These are phyloP conservation scores for Polia nebulosa DNA, from an alignment of 2,888 invertebrate species.

Conservation along the genomic window DNA sequence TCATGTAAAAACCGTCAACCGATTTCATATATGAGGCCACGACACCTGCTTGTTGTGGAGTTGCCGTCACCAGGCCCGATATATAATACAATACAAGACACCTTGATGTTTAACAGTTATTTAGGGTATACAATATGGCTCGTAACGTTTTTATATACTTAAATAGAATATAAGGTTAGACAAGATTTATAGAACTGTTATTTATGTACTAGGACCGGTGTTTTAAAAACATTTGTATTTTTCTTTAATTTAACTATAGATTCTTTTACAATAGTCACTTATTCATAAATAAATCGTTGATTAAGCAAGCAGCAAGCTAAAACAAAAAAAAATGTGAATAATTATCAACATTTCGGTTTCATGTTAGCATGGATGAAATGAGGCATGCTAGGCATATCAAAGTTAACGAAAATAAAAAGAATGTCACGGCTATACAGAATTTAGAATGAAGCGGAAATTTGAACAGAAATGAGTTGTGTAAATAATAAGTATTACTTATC, in stretches of 20 bases:
- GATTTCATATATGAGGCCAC: neutral
- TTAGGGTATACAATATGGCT: conserved; percentile 50
- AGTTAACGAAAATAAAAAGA: conserved; percentile 44
- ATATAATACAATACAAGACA: neutral
- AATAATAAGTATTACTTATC: conserved; percentile 63
- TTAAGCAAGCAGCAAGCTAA: conserved; percentile 8
- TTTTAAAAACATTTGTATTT: conserved; percentile 37
- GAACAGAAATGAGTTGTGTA: conserved; percentile 55
- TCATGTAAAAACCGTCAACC: conserved; percentile 2
- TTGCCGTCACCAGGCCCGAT: neutral
- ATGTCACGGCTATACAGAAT: conserved; percentile 14
- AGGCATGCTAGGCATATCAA: conserved; percentile 43
- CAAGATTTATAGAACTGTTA: conserved; percentile 50
- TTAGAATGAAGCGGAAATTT: conserved; percentile 45
- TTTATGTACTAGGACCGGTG: conserved; percentile 33
- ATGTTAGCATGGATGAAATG: conserved; percentile 20
- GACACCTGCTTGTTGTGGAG: neutral
- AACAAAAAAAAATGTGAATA: conserved; percentile 6
- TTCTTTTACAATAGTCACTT: conserved; percentile 23
- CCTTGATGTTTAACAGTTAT: conserved; percentile 38
- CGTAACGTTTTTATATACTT: conserved; percentile 42
- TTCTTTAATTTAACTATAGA: conserved; percentile 32
- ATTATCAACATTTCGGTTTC: conserved; percentile 16
- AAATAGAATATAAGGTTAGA: conserved; percentile 45
- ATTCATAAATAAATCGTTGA: conserved; percentile 30